phyloP scores from a whole-genome alignment of 2,888 invertebrate genomes.

The Pachycephus smyrnensis region DNA sequence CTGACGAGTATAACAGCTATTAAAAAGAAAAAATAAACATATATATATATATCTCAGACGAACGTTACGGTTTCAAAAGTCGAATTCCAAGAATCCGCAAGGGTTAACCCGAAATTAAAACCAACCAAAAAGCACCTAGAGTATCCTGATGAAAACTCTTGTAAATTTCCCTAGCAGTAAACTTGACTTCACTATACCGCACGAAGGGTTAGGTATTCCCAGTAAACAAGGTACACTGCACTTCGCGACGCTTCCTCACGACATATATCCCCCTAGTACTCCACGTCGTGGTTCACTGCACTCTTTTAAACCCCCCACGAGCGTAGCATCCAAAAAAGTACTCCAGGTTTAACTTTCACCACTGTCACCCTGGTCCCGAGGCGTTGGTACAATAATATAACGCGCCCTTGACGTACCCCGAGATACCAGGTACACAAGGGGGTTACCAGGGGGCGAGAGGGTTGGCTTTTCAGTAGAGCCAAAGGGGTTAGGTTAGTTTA shows the following conservation, averaged over 20 bases:
- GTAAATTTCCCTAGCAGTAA: background rate
- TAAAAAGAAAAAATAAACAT: background rate
- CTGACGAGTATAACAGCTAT: background rate
- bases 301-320: background rate
- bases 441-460: background rate
- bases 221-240: background rate
- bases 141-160: background rate
- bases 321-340: background rate
- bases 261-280: background rate
- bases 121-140: background rate
- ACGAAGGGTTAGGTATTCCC: background rate
- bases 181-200: background rate
- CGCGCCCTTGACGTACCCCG: background rate
- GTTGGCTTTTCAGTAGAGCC: background rate
- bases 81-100: background rate
- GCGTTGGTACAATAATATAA: background rate
- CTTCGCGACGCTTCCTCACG: background rate
- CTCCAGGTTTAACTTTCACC: background rate
- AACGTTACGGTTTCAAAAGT: background rate
- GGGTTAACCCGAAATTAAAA: background rate
- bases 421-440: background rate
- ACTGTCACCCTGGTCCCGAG: background rate
- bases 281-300: background rate
- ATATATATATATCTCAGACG: background rate
- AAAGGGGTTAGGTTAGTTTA: background rate